Base-by-base conservation (phyloP, 2,888 invertebrate species). In the Macrophya alboannulata region DNA sequence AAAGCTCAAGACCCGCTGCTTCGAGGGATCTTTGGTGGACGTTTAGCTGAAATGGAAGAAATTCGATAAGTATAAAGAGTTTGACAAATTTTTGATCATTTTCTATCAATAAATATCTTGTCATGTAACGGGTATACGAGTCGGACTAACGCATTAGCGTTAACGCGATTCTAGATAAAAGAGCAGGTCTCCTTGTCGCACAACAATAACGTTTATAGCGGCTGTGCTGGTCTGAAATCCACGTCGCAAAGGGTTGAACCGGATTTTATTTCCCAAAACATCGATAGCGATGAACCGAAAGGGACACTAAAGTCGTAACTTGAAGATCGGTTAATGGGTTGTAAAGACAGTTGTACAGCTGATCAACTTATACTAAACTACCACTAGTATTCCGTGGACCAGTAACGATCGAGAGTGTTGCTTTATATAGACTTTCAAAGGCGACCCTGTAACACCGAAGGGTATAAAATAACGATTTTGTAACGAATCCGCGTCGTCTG, bases 1-100 rank as follows among this genome's bases (percentile, higher is more conserved):
- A 93, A 68, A 93, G 89, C 87, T 93, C 93, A 48, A 93, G 89
- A 68, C 93, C 92, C 65, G 93, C 92, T 51, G 92, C 91, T 87
- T 93, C 93, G 86, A 93, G 87, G 1, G 93, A 92, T 88, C 93
- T 91, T 90, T 93, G 93, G 88, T 93, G 93, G 85, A 93, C 92
- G 86, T 93, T 93, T 89, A 93, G 89, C 93, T 93, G 91, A 1
- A 91, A 91, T 21, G 1, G 2, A 43, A 62, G 55, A 51, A 55
- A 86, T 17, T 45, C 40, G 17, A 45, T 74, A 17, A 21, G 40
- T 59, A 59, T 1, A 9, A 21, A 8, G 21, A 59, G 9, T 21
- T 10, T 9, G 21, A n/a, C 10, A 21, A 8, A 9, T 62, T 76
- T 45, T 9, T 5, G 25, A 15, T 48, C 3, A 21, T 48, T 76